Base-by-base conservation (phyloP, 2,113 vertebrate genomes). In the Perca fluviatilis region DNA sequence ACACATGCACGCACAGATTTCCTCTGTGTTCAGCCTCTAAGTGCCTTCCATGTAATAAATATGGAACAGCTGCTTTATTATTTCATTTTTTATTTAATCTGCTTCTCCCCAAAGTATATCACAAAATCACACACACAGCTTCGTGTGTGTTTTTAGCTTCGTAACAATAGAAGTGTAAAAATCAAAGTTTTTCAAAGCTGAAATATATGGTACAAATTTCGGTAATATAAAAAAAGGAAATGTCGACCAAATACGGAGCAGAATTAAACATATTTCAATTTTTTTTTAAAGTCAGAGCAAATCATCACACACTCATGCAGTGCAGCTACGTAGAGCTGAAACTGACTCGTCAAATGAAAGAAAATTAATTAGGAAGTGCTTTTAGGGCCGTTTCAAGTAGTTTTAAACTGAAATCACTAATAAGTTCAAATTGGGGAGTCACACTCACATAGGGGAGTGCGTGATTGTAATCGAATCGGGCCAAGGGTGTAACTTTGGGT, bases 71-170 rank as follows among this genome's bases (percentile, higher is more conserved):
- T 81, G 83, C 87, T 85, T 76, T 79, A 60, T 87, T 67, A 40
- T 87, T 90, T 92, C 85, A 92, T 92, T 85, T 92, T 79, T 91
- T 92, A 91, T 89, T 91, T 63, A 82, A 77, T 78, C 73, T 69
- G 53, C 74, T 12, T 80, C 64, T 73, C 25, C 33, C 23, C 23
- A 25, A 79, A 79, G 82, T 74, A 80, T 80, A 84, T 80, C 75
- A 25, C 61, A 78, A 60, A 82, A 68, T 66, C 70, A 47, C 23
- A 18, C 30, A 57, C 53, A 82, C 47, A 19, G n/a, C n/a, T n/a
- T n/a, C n/a, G n/a, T 33, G 8, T 9, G 10, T 40, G 10, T 40
- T 40, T 40, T 40, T 40, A 10, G 46, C 63, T 40, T 76, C 18
- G 58, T 4, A 79, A 83, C 69, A 83, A 90, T 57, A 40, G 25